Base-by-base conservation (phyloP, 2,113 vertebrate genomes). In the Melanerpes aurifrons region DNA sequence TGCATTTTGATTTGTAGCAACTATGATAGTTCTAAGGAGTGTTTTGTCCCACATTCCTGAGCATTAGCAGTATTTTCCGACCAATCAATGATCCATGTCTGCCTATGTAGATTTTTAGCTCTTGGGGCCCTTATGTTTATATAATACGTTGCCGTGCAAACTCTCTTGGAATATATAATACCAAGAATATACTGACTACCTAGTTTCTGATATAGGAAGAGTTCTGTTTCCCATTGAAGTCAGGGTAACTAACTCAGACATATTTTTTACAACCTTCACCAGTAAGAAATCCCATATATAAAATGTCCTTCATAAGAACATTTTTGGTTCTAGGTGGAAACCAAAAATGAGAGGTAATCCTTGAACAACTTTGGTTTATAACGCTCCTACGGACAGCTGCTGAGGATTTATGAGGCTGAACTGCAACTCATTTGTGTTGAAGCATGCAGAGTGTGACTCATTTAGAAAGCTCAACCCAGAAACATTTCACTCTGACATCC, bases 51-150 rank as follows among this genome's bases (percentile, higher is more conserved):
- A 68, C 69, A 80, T 83, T 87, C 62, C 82, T 54, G 62, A 87
- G 61, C 48, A 54, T 74, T 75, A 81, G 48, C 71, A 79, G 14
- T 87, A 92, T 89, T 87, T 94, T 75, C 53, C 78, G 89, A 94
- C 29, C 53, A 96, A 92, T n/a, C 58, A 82, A 32, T 18, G 26
- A 75, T 63, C 2, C 1, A 54, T 66, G 25, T 54, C 45, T 81
- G 17, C 28, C 67, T 86, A 20, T 75, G 40, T 62, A 90, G 58
- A 90, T 29, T 93, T 92, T 87, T 75, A 85, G 66, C 67, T 89
- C 76, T 83, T 77, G 21, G 32, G 47, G 28, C 91, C 67, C 47
- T 87, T 81, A 47, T 37, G 61, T 86, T 85, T 77, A 74, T 47
- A 86, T 18, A 87, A 19, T 54, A 64, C 40, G n/a, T 75, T 16